A percentile compares a stretch with the other conserved stretches of the same genome.
phyloP scores from a whole-genome alignment of 2,113 vertebrate species.

The Cacatua alba region DNA sequence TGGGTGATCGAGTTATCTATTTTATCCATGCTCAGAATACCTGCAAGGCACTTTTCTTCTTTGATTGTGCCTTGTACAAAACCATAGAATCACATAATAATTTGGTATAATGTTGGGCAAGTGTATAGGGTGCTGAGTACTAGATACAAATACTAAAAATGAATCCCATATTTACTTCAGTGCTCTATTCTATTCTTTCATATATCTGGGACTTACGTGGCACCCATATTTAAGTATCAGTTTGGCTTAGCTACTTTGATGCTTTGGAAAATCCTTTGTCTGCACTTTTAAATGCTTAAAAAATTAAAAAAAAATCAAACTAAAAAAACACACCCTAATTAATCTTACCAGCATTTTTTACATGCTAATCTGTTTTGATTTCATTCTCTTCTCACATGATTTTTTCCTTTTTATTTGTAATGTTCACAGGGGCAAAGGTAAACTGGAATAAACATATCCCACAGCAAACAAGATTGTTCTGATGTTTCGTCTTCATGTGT shows the following conservation, averaged over 20 bases:
- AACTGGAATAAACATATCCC: not conserved
- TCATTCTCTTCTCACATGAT: not conserved
- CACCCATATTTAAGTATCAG: not conserved
- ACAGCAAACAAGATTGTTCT: not conserved
- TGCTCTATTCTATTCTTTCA: not conserved
- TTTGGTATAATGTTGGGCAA: not conserved
- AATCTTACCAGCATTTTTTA: not conserved
- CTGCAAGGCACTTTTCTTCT: not conserved
- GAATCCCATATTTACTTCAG: not conserved
- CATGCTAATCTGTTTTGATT: not conserved
- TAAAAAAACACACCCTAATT: not conserved
- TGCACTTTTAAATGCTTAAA: not conserved
- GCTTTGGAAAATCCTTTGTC: not conserved
- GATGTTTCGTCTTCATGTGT: not conserved
- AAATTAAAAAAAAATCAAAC: not conserved
- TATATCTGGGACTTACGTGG: not conserved
- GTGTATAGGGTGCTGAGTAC: not conserved
- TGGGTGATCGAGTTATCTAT: not conserved
- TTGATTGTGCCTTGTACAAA: not conserved
- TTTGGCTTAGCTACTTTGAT: not conserved
- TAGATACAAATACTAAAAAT: not conserved
- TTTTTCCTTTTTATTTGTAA: no score
- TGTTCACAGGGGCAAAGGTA: not conserved
- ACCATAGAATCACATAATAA: not conserved
- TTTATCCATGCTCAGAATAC: not conserved